Evolutionary conservation across 2,797 vertebrate genomes (phyloP), one percentile per base, ranked within the genome.

Genomic region (Eupleurogrammus muticus): DNA sequence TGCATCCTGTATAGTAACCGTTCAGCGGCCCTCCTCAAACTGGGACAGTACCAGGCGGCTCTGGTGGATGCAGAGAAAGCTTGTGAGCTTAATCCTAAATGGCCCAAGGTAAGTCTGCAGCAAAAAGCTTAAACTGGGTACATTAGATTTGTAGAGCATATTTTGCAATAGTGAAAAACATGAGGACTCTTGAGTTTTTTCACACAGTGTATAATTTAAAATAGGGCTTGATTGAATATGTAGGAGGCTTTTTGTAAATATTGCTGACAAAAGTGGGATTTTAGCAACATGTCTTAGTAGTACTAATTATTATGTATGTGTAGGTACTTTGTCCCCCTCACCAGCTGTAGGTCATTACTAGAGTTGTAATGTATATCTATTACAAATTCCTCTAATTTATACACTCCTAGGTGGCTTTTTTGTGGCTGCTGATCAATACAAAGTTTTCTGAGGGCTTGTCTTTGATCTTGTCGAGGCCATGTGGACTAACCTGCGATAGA

Each of bases 1-100:
- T 99, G 97, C 92, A 97, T 99, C 70, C 94, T 99, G 63, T 99
- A 97, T 82, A 97, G 98, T 71, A 99, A 99, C 84, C 95, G 98
- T 0, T 98, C 98, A 0, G 97, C 97, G 0, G 97, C 97, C 5
- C 94, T 94, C 55, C 93, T 98, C 90, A 97, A 97, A 81, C 93
- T 96, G 79, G 96, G 96, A 2, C 94, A 95, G 40, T 96, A 97
- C 47, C 94, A 96, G 77, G 93, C 93, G n/a, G 97, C 97, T 0
- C 89, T 99, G 90, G 96, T 96, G 0, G 97, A 99, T 46, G 97
- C 98, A 0, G 92, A 95, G 81, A 96, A 95, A 85, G 98, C 98
- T 42, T 93, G 96, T 0, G 93, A 95, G 48, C 94, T 99, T 8
- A 99, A 99, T 76, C 96, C 97, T 73, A 98, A 98, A 40, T 99